These are phyloP conservation scores for Antheraea yamamai DNA, from an alignment of 2,888 invertebrate species.

Conservation along the genomic window DNA sequence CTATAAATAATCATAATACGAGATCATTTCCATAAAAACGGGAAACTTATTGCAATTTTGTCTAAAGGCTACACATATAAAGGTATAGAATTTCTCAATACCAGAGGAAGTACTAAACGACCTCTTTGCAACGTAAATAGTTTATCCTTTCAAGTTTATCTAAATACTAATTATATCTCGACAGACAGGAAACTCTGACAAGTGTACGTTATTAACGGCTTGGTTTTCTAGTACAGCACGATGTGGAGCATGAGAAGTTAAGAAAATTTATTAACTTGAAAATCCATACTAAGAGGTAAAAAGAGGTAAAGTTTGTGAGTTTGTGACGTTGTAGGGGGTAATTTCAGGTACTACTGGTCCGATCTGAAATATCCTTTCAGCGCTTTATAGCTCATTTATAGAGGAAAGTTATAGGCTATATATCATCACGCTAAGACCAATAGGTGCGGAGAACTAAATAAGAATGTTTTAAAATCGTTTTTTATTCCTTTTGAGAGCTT, in stretches of 20 bases:
- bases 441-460: too few relatives aligned
- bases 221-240: background rate
- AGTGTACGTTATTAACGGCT: background rate
- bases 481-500: too few relatives aligned
- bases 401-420: too few relatives aligned
- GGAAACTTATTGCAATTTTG: background rate
- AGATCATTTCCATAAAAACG: background rate
- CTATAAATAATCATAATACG: background rate
- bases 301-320: background rate
- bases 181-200: slow-evolving; percentile 8
- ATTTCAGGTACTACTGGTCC: too few relatives aligned
- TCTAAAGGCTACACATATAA: background rate
- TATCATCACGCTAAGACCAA: too few relatives aligned
- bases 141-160: background rate
- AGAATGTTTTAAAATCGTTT: too few relatives aligned
- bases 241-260: slow-evolving; percentile 5
- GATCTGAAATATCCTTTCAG: too few relatives aligned
- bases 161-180: slow-evolving; percentile 1
- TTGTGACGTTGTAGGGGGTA: too few relatives aligned
- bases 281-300: background rate
- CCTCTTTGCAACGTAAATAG: background rate
- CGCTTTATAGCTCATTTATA: too few relatives aligned
- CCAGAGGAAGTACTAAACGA: background rate
- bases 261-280: slow-evolving; percentile 5
- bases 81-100: background rate